Percentiles rank a stretch among this genome's conserved stretches.
phyloP scores from a whole-genome alignment of 2,888 invertebrate species.

The Lepidochitona cinerea region DNA sequence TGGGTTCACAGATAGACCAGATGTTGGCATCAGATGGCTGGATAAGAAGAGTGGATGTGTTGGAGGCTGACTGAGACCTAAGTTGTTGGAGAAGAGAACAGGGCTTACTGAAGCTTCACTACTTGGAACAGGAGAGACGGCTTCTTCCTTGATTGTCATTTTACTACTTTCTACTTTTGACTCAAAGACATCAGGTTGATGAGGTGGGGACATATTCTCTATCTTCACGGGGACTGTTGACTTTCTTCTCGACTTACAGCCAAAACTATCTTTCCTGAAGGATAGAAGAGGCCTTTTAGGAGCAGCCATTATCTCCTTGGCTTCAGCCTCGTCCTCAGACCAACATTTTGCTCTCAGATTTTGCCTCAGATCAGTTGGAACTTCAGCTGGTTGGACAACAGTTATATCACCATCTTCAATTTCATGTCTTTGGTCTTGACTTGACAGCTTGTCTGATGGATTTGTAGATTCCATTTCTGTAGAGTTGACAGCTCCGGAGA shows the following conservation, averaged over 20 bases:
- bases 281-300: conserved; percentile 50
- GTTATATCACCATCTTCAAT: conserved; percentile 63
- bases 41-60: background rate
- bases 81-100: conserved; percentile 1
- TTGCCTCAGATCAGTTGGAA: conserved; percentile 30
- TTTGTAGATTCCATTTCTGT: conserved; percentile 12
- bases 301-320: conserved; percentile 48
- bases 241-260: conserved; percentile 40
- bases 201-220: conserved; percentile 9
- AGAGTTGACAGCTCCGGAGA: background rate
- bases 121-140: background rate
- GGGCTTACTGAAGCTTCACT: background rate
- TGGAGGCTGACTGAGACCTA: background rate
- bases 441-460: conserved; percentile 45
- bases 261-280: conserved; percentile 29
- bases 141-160: background rate
- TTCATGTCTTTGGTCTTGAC: conserved; percentile 48
- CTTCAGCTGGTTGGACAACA: conserved; percentile 60
- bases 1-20: background rate
- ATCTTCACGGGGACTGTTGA: conserved; percentile 37
- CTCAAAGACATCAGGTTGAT: background rate
- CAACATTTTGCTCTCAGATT: conserved; percentile 24
- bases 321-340: conserved; percentile 37
- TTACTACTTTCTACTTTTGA: background rate
- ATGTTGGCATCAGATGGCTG: background rate